phyloP scores from a whole-genome alignment of 2,888 invertebrate species.

The Bruchidius siliquastri region DNA sequence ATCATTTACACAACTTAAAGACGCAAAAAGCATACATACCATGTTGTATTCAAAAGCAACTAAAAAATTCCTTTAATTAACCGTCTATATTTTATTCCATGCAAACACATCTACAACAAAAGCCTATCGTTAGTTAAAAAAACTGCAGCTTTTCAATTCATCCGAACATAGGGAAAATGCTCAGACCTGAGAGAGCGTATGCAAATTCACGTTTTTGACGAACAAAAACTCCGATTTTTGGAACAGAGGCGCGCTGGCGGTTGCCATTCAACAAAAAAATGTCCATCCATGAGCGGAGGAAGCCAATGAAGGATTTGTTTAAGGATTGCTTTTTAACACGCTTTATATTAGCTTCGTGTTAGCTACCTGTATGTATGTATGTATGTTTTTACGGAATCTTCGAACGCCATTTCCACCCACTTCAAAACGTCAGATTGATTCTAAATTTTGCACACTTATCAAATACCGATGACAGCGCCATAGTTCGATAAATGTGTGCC shows the following conservation, averaged over 20 bases:
- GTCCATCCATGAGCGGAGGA: background rate
- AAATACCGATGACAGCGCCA: no score
- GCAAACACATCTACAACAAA: background rate
- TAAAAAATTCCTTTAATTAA: background rate
- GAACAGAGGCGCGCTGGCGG: background rate
- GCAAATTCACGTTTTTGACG: background rate
- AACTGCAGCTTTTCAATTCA: background rate
- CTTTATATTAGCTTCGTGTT: no score
- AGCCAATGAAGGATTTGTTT: background rate
- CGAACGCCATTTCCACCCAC: no score
- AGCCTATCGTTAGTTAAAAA: background rate
- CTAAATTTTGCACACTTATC: no score
- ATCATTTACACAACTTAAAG: no score
- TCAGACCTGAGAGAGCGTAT: background rate
- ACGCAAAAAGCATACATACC: background rate
- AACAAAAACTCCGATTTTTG: background rate
- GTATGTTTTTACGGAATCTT: no score
- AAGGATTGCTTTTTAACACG: no score
- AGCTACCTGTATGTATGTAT: no score
- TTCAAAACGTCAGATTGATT: no score
- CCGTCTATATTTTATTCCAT: background rate
- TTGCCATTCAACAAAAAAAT: background rate
- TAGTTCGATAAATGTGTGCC: no score
- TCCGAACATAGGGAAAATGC: background rate
- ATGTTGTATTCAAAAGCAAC: background rate